phyloP scores from a whole-genome alignment of 1,140 invertebrate species.

The Dendrolimus kikuchii region DNA sequence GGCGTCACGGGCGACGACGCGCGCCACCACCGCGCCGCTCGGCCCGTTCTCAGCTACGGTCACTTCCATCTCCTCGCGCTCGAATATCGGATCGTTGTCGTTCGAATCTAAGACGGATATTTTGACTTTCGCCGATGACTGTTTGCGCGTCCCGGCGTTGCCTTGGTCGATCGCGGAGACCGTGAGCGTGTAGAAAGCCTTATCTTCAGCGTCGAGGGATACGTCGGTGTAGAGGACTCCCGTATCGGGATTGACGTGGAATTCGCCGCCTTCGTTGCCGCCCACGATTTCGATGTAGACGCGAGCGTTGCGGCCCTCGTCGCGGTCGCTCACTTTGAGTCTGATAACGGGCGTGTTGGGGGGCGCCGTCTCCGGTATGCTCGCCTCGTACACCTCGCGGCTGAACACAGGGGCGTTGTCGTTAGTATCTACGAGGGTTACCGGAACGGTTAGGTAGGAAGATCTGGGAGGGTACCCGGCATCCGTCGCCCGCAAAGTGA shows the following conservation, averaged over 20 bases:
- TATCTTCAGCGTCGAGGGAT: constrained; percentile 89
- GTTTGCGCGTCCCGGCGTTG: constrained; percentile 85
- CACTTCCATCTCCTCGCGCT: constrained; percentile 77
- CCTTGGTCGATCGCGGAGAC: constrained; percentile 93
- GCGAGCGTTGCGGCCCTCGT: constrained; percentile 86
- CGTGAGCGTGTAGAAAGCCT: constrained; percentile 91
- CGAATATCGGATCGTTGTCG: constrained; percentile 93
- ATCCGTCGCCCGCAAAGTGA: constrained; percentile 90
- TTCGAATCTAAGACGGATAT: constrained; percentile 91
- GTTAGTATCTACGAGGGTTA: constrained; percentile 85
- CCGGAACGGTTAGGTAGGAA: constrained; percentile 83
- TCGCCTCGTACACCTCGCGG: constrained; percentile 89
- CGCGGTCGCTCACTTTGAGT: constrained; percentile 89
- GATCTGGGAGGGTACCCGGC: constrained; percentile 83
- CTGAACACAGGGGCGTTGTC: constrained; percentile 93
- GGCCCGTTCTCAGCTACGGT: constrained; percentile 90
- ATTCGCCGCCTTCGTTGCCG: constrained; percentile 92
- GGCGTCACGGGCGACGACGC: constrained; percentile 87
- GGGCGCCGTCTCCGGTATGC: constrained; percentile 90
- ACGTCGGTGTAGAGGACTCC: constrained; percentile 92
- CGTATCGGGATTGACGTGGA: constrained; percentile 88
- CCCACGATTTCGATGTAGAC: constrained; percentile 92
- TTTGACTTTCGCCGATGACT: constrained; percentile 92
- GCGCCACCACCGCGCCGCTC: constrained; percentile 85
- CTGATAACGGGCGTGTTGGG: constrained; percentile 90